A percentile compares a stretch with the other conserved stretches of the same genome.
Evolutionary conservation across 1,140 invertebrate genomes (phyloP).

Genomic region (Ostrea denselamellosa): DNA sequence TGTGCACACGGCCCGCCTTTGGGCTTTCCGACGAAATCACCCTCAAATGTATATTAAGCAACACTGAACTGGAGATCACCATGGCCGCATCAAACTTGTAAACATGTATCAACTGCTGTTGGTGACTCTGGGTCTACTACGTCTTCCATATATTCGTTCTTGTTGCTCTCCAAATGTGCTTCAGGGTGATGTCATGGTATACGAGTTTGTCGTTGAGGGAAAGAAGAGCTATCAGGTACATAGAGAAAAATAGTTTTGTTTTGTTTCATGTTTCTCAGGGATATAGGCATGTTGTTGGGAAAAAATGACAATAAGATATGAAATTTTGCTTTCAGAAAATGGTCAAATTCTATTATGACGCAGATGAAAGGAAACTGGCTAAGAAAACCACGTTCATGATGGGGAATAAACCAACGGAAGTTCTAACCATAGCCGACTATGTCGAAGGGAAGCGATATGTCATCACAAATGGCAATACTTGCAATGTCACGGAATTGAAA

Average conservation of each 20-base stretch:
- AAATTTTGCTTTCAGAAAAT: conserved; percentile 1
- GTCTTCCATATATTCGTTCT: background rate
- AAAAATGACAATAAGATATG: background rate
- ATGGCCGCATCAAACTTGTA: too few relatives aligned
- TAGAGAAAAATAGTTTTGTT: background rate
- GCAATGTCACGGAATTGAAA: background rate
- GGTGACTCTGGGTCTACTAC: background rate
- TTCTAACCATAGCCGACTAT: background rate
- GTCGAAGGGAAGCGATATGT: background rate
- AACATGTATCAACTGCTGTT: background rate
- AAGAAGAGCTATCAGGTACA: background rate
- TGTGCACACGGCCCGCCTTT: background rate
- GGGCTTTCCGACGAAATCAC: too few relatives aligned
- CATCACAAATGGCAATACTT: background rate
- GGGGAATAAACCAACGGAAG: background rate
- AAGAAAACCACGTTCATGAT: background rate
- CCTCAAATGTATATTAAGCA: background rate
- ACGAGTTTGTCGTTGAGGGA: background rate
- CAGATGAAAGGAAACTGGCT: background rate
- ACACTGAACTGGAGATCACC: background rate
- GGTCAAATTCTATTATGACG: background rate
- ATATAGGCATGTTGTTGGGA: too few relatives aligned
- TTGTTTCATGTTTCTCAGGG: too few relatives aligned
- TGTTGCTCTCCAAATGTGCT: background rate
- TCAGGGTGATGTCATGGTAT: background rate